Conservation (phyloP, 2,797 vertebrate species). For the Xyrichtys novacula region DNA sequence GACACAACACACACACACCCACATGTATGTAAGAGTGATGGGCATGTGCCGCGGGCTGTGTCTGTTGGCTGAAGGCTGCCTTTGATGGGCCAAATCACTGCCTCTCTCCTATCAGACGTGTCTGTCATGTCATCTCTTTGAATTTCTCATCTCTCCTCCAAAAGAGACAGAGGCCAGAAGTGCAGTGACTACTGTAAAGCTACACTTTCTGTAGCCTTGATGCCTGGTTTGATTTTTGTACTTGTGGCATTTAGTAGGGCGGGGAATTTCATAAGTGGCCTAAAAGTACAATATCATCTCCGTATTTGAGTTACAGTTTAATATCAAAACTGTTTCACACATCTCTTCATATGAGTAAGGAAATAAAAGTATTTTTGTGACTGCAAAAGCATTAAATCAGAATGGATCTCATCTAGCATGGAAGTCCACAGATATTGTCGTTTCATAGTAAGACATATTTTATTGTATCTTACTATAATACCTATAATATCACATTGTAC, state of each 20-base stretch:
- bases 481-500: too few relatives aligned
- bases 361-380: background rate
- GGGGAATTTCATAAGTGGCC: background rate
- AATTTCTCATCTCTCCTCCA: slow-evolving; percentile 60
- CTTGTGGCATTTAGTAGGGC: slow-evolving; percentile 36
- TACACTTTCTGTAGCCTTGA: slow-evolving; percentile 35
- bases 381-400: too few relatives aligned
- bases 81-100: slow-evolving; percentile 79
- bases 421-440: too few relatives aligned
- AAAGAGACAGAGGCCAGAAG: slow-evolving; percentile 62
- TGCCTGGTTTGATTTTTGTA: slow-evolving; percentile 48
- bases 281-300: too few relatives aligned
- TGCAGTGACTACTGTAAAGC: slow-evolving; percentile 49
- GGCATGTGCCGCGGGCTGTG: slow-evolving; percentile 72
- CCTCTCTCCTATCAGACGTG: slow-evolving; percentile 72
- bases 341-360: background rate
- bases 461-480: too few relatives aligned
- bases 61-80: slow-evolving; percentile 76
- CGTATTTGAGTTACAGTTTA: too few relatives aligned
- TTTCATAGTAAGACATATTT: too few relatives aligned
- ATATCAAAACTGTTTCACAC: background rate
- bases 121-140: slow-evolving; percentile 70
- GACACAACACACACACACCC: slow-evolving; percentile 16
- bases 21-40: slow-evolving; percentile 51
- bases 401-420: too few relatives aligned